Evolutionary conservation across 1,140 invertebrate genomes (phyloP).

Genomic region (Drosophila bipectinata): DNA sequence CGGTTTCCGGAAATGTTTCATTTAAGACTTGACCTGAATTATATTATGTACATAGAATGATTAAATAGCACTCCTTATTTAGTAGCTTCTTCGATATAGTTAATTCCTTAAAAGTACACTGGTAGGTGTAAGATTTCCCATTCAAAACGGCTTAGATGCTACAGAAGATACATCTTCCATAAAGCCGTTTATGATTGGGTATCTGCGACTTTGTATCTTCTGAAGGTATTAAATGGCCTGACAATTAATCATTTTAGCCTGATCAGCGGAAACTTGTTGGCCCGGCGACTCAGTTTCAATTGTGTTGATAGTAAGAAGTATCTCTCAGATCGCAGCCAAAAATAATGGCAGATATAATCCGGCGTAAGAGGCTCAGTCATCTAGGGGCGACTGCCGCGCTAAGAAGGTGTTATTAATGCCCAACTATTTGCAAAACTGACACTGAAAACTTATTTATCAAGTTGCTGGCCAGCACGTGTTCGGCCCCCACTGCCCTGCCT

Average conservation of each 20-base stretch:
- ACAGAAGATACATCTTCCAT: no score
- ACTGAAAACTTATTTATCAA: conserved; percentile 68
- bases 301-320: conserved; percentile 26
- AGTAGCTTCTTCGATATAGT: no score
- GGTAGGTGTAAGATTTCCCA: no score
- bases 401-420: conserved; percentile 73
- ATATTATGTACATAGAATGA: neutral
- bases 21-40: neutral
- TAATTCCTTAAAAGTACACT: no score
- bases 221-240: neutral
- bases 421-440: conserved; percentile 70
- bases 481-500: neutral
- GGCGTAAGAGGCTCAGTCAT: conserved; percentile 32
- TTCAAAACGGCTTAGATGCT: no score
- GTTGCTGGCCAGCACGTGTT: conserved; percentile 51
- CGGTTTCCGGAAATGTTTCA: neutral
- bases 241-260: conserved; percentile 12
- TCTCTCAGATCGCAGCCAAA: conserved; percentile 13
- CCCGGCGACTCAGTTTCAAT: conserved; percentile 28
- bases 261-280: conserved; percentile 15
- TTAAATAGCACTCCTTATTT: no score
- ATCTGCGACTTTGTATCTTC: neutral
- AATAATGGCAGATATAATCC: conserved; percentile 36
- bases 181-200: neutral
- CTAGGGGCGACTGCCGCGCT: conserved; percentile 28